phyloP scores from a whole-genome alignment of 2,797 vertebrate species.

The Neosilurus mollespiculum region DNA sequence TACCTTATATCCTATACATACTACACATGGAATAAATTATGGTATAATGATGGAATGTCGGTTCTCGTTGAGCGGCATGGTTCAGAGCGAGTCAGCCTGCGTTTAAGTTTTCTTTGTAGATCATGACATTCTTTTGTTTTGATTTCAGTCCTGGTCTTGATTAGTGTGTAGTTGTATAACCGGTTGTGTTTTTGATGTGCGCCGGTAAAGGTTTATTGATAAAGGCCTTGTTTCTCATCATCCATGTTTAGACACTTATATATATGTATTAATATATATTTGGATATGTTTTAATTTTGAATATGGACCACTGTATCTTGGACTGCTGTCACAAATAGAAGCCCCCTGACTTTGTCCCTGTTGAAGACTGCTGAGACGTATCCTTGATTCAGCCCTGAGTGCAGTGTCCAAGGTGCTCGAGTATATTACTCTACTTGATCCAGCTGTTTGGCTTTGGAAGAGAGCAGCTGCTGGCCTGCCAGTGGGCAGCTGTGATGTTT shows the following conservation, averaged over 20 bases:
- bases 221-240: not conserved
- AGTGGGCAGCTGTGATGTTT: not conserved
- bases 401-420: not conserved
- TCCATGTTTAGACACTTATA: not conserved
- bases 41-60: not conserved
- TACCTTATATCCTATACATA: not conserved
- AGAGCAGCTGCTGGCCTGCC: slow-evolving; percentile 8
- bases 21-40: slow-evolving; percentile 11
- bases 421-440: slow-evolving; percentile 23
- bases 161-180: too few species aligned
- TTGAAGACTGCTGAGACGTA: slow-evolving; percentile 64
- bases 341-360: slow-evolving; percentile 27
- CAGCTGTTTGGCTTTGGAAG: slow-evolving; percentile 11
- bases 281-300: not conserved
- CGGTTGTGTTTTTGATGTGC: not conserved
- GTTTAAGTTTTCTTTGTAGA: not conserved
- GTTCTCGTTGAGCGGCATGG: not conserved
- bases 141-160: not conserved
- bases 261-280: too few species aligned
- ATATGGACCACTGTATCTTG: not conserved
- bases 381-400: slow-evolving; percentile 38
- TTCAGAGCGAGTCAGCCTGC: not conserved
- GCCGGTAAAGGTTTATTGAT: not conserved
- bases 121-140: not conserved
- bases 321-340: not conserved